phyloP scores from a whole-genome alignment of 2,113 vertebrate species.

The Psittacula cyanocephala region DNA sequence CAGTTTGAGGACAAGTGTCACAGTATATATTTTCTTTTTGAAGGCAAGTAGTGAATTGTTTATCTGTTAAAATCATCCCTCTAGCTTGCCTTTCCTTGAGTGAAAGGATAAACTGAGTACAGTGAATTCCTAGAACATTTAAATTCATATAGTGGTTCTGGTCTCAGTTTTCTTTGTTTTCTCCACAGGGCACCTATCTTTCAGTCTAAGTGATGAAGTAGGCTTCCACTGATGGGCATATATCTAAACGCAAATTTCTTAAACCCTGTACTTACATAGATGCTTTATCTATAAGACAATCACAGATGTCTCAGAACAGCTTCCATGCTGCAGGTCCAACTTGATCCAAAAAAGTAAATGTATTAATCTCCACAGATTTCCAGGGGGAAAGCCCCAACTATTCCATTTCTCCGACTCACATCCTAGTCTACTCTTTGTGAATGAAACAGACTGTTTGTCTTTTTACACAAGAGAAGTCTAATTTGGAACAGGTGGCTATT shows the following conservation, averaged over 20 bases:
- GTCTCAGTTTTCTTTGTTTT: background rate
- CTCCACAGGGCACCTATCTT: background rate
- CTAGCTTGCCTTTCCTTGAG: background rate
- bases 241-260: background rate
- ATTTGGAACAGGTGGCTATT: background rate
- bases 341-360: background rate
- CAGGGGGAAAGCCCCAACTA: background rate
- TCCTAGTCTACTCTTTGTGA: background rate
- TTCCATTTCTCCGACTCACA: background rate
- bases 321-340: background rate
- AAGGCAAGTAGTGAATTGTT: background rate
- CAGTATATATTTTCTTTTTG: background rate
- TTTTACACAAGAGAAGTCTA: background rate
- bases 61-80: background rate
- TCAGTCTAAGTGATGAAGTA: background rate
- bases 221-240: background rate
- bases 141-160: background rate
- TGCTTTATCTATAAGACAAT: background rate
- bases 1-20: background rate
- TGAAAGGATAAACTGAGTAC: background rate
- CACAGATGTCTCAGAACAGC: background rate
- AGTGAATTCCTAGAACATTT: background rate
- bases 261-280: background rate
- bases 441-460: background rate
- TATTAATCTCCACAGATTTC: background rate